Evolutionary conservation across 2,797 vertebrate species (phyloP), one percentile per base, ranked within the genome.

Genomic region (Lacerta bilineata): DNA sequence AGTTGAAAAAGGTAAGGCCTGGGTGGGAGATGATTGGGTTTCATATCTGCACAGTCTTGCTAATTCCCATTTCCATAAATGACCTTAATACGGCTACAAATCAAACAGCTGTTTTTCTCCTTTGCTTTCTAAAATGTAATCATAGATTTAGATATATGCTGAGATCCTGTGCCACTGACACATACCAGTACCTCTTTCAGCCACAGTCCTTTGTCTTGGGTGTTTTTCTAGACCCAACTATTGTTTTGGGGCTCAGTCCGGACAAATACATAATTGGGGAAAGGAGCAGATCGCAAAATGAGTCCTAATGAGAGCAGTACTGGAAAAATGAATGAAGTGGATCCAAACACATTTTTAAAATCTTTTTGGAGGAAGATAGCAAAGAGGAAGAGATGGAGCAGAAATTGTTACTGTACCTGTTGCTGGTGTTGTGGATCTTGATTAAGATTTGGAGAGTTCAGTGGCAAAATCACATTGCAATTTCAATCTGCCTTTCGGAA

Each of bases 1-100:
- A 99, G 96, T 98, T 99, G 95, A 99, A 98, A 98, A 99, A 98
- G 98, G 98, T 99, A 96, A 96, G 90, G 68, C 4, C 23, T 90
- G 11, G 27, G 41, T 83, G 41, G 33, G 71, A 17, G 33, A 18
- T 36, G 3, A 39, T 8, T 79, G 46, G 27, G 55, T 29, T 79
- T 25, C 43, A 29, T 78, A 50, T 8, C 11, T 72, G 33, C 33
- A 33, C 29, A 15, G n/a, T 17, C 33, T 72, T 72, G n/a, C 71
- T 33, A 72, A 36, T 29, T 69, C 66, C 66, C 66, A 69, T 27
- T 10, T 27, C 27, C 8, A 9, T 27, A 69, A 69, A 25, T 69
- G 66, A n/a, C 27, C 66, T 69, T 69, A 69, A 69, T 69, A 27
- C n/a, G 27, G 27, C 66, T n/a, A 29, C 66, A 64, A 23, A 64